Evolutionary conservation across 2,113 vertebrate genomes (phyloP), one percentile per base, ranked within the genome.

Genomic region (Triplophysa rosa): DNA sequence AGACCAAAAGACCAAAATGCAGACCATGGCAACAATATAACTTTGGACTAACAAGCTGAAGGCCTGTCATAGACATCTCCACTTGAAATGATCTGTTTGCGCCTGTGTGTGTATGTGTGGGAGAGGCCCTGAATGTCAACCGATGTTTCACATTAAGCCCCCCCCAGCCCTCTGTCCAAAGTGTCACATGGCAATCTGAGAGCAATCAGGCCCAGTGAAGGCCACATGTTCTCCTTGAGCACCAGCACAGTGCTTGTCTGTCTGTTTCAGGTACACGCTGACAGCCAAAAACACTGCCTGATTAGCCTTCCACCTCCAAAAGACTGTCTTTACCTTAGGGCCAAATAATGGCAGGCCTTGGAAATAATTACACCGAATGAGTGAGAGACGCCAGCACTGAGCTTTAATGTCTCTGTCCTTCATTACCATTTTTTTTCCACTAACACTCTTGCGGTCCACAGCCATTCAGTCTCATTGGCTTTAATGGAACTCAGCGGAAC

Each of bases 81-180:
- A 13, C 29, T 63, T 26, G 66, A 66, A 54, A 47, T 69, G n/a
- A 70, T 54, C 54, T 74, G 23, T 33, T 56, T 73, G 29, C 12
- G 24, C 56, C 10, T 63, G 58, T 62, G 37, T 74, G 71, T 74
- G 58, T 75, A 21, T 33, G 70, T 21, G 19, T 58, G 19, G 10
- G 23, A 40, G 37, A 42, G 16, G 45, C 61, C 58, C 70, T 81
- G 64, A 78, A 49, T 81, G 75, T 81, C 71, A 80, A 73, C 81
- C 81, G 82, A 84, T 87, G 86, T 84, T 86, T 86, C 63, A 76
- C 67, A 85, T 86, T 83, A 87, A 67, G 67, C 67, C 82, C 73
- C 69, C 29, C 75, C 62, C 63, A 68, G 37, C 16, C 13, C 47
- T 70, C 80, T 66, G 63, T 75, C 71, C 67, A 68, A 73, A 61